These are phyloP conservation scores for Vulpes vulpes DNA, from an alignment of 2,113 vertebrate genomes.

Conservation along the genomic window DNA sequence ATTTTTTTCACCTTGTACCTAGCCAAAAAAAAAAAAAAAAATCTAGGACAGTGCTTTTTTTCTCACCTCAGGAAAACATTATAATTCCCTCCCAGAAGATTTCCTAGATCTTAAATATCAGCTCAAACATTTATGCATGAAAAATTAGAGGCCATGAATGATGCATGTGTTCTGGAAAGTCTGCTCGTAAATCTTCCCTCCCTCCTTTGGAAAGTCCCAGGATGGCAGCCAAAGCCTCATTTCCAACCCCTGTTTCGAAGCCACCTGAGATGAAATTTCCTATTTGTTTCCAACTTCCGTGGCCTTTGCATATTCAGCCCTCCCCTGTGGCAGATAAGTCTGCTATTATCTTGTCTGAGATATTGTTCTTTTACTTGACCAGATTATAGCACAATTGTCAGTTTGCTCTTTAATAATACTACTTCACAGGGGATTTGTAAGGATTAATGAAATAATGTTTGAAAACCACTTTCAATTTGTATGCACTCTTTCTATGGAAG, in stretches of 20 bases:
- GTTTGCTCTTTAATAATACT: slow-evolving; percentile 78
- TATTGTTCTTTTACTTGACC: slow-evolving; percentile 80
- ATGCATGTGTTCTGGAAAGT: slow-evolving; percentile 79
- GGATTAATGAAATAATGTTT: slow-evolving; percentile 83
- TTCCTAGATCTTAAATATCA: slow-evolving; percentile 82
- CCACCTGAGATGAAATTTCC: slow-evolving; percentile 76
- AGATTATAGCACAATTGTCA: slow-evolving; percentile 77
- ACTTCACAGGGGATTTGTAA: slow-evolving; percentile 79
- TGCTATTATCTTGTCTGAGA: slow-evolving; percentile 79
- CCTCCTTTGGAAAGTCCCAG: slow-evolving; percentile 62
- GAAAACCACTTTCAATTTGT: slow-evolving; percentile 77
- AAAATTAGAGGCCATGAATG: slow-evolving; percentile 84
- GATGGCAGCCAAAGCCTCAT: slow-evolving; percentile 68
- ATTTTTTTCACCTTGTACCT: slow-evolving; percentile 11
- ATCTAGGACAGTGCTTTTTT: neutral
- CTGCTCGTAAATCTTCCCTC: slow-evolving; percentile 71
- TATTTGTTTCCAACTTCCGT: slow-evolving; percentile 67
- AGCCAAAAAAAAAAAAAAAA: slow-evolving; percentile 41
- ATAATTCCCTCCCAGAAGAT: slow-evolving; percentile 78
- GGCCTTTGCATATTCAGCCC: slow-evolving; percentile 59
- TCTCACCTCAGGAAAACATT: slow-evolving; percentile 71
- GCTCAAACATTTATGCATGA: slow-evolving; percentile 84
- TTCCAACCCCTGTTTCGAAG: slow-evolving; percentile 58
- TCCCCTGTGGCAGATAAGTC: slow-evolving; percentile 68
- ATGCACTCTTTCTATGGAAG: slow-evolving; percentile 49